Conservation (phyloP, 2,888 invertebrate species). For the Volucella zonaria region DNA sequence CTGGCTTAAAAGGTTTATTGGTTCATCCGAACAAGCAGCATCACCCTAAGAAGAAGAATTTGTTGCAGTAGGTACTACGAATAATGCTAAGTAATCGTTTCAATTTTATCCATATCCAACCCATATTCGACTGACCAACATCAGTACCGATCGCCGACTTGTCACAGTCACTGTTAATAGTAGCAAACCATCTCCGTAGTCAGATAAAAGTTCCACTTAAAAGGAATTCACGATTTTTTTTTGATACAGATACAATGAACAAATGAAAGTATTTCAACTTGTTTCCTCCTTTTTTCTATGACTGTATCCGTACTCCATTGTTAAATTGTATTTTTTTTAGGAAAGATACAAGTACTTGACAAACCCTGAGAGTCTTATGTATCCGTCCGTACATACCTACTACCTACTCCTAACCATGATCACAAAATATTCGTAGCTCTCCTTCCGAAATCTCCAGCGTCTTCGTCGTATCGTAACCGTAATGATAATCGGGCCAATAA, state of each 20-base stretch:
- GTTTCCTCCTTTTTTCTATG: constrained; percentile 27
- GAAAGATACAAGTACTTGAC: constrained; percentile 40
- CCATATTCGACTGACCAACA: too few relatives aligned
- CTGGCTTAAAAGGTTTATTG: too few relatives aligned
- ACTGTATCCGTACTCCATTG: neutral
- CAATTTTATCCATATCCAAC: too few relatives aligned
- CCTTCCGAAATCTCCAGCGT: constrained; percentile 58
- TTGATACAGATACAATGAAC: constrained; percentile 27
- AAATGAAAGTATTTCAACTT: constrained; percentile 60
- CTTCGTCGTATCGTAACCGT: constrained; percentile 23
- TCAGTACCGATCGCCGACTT: neutral
- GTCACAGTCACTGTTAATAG: constrained; percentile 28
- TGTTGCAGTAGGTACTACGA: too few relatives aligned
- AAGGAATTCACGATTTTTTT: constrained; percentile 54
- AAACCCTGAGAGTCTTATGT: neutral
- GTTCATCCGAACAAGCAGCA: too few relatives aligned
- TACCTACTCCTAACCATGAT: neutral
- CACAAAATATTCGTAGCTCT: constrained; percentile 23
- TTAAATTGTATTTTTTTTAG: too few relatives aligned
- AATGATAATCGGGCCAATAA: constrained; percentile 68
- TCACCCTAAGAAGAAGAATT: too few relatives aligned
- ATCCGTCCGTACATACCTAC: too few relatives aligned
- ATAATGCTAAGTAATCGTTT: too few relatives aligned
- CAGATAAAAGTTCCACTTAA: constrained; percentile 55
- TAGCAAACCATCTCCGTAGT: constrained; percentile 40